phyloP scores from a whole-genome alignment of 1,140 invertebrate genomes.

The Phocides pigmalion region DNA sequence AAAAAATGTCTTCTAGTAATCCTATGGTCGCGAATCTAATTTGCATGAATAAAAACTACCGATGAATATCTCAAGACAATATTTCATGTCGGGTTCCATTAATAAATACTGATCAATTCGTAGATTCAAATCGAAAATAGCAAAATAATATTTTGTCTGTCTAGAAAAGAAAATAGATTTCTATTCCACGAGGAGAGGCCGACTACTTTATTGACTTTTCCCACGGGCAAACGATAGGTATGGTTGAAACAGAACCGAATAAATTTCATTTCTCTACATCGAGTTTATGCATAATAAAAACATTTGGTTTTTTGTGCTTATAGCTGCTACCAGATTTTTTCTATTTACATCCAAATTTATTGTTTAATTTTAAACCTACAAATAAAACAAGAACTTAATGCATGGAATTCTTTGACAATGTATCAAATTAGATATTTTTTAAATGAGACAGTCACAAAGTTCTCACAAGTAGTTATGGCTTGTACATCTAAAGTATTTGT shows the following conservation, averaged over 20 bases:
- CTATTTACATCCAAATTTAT: too few species aligned
- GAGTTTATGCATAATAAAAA: neutral
- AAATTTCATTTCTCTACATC: conserved; percentile 6
- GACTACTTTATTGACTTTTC: conserved; percentile 3
- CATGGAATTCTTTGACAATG: too few species aligned
- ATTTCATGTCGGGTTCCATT: conserved; percentile 9
- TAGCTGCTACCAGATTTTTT: too few species aligned
- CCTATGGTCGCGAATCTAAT: conserved; percentile 9
- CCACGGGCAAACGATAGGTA: conserved; percentile 6
- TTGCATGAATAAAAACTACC: conserved; percentile 21
- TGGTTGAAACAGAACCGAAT: neutral
- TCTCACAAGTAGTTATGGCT: too few species aligned
- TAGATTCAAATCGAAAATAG: conserved; percentile 4
- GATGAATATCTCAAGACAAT: conserved; percentile 12
- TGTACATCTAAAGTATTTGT: too few species aligned
- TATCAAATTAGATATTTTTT: too few species aligned
- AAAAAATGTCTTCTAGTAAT: conserved; percentile 27
- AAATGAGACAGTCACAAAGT: too few species aligned
- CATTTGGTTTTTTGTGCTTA: neutral
- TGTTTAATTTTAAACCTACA: too few species aligned
- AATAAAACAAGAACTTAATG: too few species aligned
- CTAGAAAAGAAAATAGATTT: conserved; percentile 11
- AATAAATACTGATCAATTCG: conserved; percentile 10
- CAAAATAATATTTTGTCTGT: conserved; percentile 6
- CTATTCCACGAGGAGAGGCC: neutral